These are phyloP conservation scores for Arrhopalites spinosus DNA, from an alignment of 2,888 invertebrate species.

Conservation along the genomic window DNA sequence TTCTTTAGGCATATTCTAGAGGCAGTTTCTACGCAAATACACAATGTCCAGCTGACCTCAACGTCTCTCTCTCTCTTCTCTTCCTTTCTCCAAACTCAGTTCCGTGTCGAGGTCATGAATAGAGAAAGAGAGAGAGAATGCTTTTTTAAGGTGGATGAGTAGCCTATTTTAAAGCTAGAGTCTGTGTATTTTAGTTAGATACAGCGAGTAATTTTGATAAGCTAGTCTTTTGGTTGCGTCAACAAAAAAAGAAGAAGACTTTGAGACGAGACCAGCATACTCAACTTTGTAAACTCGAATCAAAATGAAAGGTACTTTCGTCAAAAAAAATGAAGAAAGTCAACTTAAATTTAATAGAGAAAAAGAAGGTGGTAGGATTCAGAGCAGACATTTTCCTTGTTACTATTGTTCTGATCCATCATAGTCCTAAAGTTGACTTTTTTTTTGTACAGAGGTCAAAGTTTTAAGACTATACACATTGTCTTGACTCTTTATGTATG, in stretches of 20 bases:
- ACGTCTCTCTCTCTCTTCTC: too few relatives aligned
- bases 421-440: background rate
- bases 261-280: background rate
- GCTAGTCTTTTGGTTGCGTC: background rate
- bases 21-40: background rate
- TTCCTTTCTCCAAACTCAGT: background rate
- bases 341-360: background rate
- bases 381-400: background rate
- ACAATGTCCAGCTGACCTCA: background rate
- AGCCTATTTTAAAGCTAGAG: background rate
- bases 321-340: background rate
- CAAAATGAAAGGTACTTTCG: background rate
- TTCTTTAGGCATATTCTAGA: background rate
- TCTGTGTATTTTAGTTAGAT: background rate
- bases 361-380: background rate
- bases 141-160: too few relatives aligned
- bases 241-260: background rate
- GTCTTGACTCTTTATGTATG: background rate
- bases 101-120: background rate
- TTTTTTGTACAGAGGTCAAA: background rate
- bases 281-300: background rate
- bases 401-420: background rate
- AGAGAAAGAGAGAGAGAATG: background rate
- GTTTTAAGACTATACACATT: too few relatives aligned
- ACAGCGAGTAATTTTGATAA: background rate